A percentile compares a stretch with the other conserved stretches of the same genome.
phyloP scores from a whole-genome alignment of 2,888 invertebrate genomes.

The Zaprionus lineosus region DNA sequence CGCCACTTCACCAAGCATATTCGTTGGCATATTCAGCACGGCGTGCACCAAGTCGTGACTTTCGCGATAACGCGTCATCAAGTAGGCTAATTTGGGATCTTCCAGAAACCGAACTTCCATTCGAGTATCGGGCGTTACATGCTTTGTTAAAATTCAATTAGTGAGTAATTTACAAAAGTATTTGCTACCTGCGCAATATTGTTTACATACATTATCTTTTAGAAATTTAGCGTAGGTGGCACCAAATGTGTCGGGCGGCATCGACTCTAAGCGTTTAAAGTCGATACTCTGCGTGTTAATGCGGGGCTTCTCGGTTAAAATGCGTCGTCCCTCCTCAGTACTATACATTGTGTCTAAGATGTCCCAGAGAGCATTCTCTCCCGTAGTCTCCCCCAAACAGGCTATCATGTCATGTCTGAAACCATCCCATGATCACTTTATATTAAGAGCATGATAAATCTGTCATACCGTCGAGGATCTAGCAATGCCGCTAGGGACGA shows the following conservation, averaged over 20 bases:
- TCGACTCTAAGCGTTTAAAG: conserved; percentile 86
- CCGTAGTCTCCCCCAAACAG: conserved; percentile 96
- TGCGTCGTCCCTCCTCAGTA: conserved; percentile 89
- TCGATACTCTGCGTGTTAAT: conserved; percentile 93
- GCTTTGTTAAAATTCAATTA: conserved; percentile 70
- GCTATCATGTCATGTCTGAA: conserved; percentile 95
- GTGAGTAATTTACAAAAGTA: background rate
- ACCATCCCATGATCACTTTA: too few species aligned
- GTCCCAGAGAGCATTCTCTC: conserved; percentile 86
- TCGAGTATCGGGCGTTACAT: conserved; percentile 96
- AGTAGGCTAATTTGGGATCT: conserved; percentile 93
- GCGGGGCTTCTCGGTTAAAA: conserved; percentile 91
- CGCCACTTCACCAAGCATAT: conserved; percentile 95
- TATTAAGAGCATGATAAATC: background rate
- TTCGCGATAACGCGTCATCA: conserved; percentile 98
- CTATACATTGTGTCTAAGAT: conserved; percentile 90
- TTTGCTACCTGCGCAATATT: background rate
- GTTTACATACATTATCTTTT: conserved; percentile 85
- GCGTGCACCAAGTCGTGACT: conserved; percentile 98
- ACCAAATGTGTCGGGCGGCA: conserved; percentile 93
- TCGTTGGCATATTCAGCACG: conserved; percentile 95
- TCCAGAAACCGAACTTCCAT: conserved; percentile 95
- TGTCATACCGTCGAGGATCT: conserved; percentile 87
- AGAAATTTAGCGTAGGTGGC: conserved; percentile 93
- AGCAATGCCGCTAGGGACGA: conserved; percentile 92